Conservation (phyloP, 2,113 vertebrate genomes). For the Numida meleagris region DNA sequence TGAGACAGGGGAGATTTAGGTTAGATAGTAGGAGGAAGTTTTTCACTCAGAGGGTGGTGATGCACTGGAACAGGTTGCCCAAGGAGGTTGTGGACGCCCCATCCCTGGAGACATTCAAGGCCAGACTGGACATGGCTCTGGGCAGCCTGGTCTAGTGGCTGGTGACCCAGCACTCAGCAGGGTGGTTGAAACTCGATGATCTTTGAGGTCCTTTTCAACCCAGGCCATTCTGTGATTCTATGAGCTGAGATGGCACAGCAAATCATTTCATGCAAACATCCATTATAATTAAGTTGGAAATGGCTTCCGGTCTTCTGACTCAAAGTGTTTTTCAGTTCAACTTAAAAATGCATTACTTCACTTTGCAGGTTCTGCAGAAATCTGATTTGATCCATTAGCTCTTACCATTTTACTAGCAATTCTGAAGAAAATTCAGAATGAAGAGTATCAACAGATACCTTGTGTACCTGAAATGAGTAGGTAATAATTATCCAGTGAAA, state of each 20-base stretch:
- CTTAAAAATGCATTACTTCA: not conserved
- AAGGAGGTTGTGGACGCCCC: too few relatives aligned
- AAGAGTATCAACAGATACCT: not conserved
- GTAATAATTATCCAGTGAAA: not conserved
- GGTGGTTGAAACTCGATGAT: too few relatives aligned
- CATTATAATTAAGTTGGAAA: slow-evolving; percentile 7
- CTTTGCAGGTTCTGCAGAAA: not conserved
- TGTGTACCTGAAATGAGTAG: not conserved
- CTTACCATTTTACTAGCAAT: slow-evolving; percentile 10
- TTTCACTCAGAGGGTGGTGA: too few relatives aligned
- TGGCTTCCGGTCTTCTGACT: not conserved
- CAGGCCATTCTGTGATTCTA: too few relatives aligned
- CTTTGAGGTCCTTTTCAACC: too few relatives aligned
- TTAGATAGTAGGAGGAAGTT: too few relatives aligned
- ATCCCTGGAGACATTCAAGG: too few relatives aligned
- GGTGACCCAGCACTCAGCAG: too few relatives aligned
- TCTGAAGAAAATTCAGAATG: not conserved
- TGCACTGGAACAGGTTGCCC: too few relatives aligned
- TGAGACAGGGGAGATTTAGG: too few relatives aligned
- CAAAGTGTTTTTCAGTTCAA: not conserved
- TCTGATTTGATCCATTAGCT: slow-evolving; percentile 49
- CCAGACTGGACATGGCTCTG: too few relatives aligned
- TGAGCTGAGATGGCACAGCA: not conserved
- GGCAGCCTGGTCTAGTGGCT: too few relatives aligned
- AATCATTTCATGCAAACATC: slow-evolving; percentile 36